Percentiles rank a stretch among this genome's conserved stretches.
phyloP scores from a whole-genome alignment of 2,113 vertebrate genomes.

The Ciconia stormi region DNA sequence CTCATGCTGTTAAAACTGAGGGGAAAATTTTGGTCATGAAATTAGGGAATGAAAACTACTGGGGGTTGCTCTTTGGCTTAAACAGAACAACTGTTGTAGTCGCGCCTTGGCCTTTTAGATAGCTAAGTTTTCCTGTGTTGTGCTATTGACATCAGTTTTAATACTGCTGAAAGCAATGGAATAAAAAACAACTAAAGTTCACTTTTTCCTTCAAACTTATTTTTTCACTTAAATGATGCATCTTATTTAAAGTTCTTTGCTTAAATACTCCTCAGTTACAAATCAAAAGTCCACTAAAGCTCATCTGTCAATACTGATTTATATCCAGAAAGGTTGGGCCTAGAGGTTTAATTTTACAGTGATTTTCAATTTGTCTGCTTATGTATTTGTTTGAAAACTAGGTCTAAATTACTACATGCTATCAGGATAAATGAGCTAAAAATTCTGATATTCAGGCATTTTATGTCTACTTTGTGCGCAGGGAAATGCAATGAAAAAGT shows the following conservation, averaged over 20 bases:
- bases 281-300: neutral
- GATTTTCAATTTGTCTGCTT: neutral
- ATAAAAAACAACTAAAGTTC: neutral
- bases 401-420: neutral
- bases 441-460: neutral
- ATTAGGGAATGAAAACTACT: neutral
- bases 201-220: neutral
- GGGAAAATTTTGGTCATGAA: neutral
- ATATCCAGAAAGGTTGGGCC: neutral
- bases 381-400: neutral
- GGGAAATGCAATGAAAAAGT: neutral
- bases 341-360: neutral
- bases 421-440: neutral
- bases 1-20: neutral
- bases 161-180: neutral
- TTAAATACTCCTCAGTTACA: neutral
- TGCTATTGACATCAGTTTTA: neutral
- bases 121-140: neutral
- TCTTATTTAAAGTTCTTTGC: neutral
- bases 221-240: neutral
- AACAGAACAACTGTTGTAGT: neutral
- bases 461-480: neutral
- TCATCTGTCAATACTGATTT: neutral
- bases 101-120: neutral
- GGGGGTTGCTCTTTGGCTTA: neutral